phyloP scores from a whole-genome alignment of 2,888 invertebrate species.

The Geotrupes spiniger region DNA sequence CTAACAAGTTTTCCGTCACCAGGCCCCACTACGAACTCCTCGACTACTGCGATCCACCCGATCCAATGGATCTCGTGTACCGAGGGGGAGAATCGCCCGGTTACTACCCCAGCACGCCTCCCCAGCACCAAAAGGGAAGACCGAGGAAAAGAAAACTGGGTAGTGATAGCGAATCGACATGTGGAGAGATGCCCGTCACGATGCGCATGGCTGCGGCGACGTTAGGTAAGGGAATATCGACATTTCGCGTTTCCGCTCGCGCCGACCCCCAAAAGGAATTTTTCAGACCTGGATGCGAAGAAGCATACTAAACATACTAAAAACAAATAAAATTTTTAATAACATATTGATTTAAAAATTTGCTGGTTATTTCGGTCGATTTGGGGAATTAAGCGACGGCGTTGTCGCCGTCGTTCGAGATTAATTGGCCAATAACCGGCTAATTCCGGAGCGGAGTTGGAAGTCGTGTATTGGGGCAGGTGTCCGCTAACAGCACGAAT shows the following conservation, averaged over 20 bases:
- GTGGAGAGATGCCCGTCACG: conserved; percentile 62
- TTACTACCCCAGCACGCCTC: conserved; percentile 61
- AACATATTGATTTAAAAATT: background rate
- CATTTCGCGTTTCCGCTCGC: conserved; percentile 6
- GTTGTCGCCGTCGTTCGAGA: conserved; percentile 6
- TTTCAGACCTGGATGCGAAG: too few species aligned
- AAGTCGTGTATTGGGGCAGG: conserved; percentile 26
- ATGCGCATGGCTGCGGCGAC: conserved; percentile 70
- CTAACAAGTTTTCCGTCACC: too few species aligned
- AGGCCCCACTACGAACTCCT: conserved; percentile 69
- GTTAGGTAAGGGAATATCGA: conserved; percentile 56
- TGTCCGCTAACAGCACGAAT: conserved; percentile 30
- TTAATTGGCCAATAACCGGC: conserved; percentile 17
- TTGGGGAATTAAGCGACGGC: background rate
- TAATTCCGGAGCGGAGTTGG: conserved; percentile 19
- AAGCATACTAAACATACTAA: background rate
- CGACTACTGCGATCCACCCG: conserved; percentile 59
- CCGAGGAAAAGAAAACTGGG: conserved; percentile 75
- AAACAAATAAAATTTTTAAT: background rate
- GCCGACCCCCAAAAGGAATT: too few species aligned
- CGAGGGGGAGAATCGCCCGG: conserved; percentile 62
- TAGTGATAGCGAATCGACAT: conserved; percentile 54
- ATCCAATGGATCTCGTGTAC: conserved; percentile 59
- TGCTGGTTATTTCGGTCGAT: background rate
- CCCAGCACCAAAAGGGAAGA: conserved; percentile 70